Evolutionary conservation across 2,113 vertebrate species (phyloP).

Genomic region (Brachionichthys hirsutus): DNA sequence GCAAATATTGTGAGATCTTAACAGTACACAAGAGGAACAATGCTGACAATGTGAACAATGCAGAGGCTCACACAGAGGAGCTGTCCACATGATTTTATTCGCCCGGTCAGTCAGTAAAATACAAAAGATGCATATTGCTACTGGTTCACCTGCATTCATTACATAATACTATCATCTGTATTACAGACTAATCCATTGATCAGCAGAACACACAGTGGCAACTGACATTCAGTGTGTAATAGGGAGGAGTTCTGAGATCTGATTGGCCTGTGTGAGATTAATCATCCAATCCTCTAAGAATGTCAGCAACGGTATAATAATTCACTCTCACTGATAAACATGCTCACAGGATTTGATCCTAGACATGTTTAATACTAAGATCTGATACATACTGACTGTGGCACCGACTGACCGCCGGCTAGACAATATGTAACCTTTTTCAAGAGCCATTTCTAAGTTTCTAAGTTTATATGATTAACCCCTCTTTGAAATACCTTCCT

Average conservation of each 20-base stretch:
- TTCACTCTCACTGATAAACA: conserved; percentile 28
- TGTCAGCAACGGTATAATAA: conserved; percentile 40
- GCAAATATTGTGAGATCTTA: too few species aligned
- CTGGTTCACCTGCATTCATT: conserved; percentile 6
- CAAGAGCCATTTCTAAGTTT: too few species aligned
- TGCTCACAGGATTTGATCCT: not conserved
- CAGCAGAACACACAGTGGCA: conserved; percentile 16
- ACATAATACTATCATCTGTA: conserved; percentile 19
- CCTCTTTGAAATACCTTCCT: conserved; percentile 41
- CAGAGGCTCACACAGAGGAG: too few species aligned
- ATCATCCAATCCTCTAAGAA: conserved; percentile 24
- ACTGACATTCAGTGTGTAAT: conserved; percentile 29
- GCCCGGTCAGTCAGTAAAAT: too few species aligned
- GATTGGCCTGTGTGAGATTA: conserved; percentile 43
- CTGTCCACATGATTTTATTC: too few species aligned
- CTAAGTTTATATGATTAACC: conserved; percentile 28
- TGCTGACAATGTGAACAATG: too few species aligned
- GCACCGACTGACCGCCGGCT: conserved; percentile 4
- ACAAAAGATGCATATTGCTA: not conserved
- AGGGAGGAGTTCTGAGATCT: conserved; percentile 3
- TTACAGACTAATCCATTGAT: conserved; percentile 36
- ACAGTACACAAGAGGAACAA: too few species aligned
- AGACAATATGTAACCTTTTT: conserved; percentile 4
- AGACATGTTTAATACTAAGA: not conserved
- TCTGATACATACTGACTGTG: not conserved